These are phyloP conservation scores for Notothenia rossii DNA, from an alignment of 2,113 vertebrate species.

Conservation along the genomic window DNA sequence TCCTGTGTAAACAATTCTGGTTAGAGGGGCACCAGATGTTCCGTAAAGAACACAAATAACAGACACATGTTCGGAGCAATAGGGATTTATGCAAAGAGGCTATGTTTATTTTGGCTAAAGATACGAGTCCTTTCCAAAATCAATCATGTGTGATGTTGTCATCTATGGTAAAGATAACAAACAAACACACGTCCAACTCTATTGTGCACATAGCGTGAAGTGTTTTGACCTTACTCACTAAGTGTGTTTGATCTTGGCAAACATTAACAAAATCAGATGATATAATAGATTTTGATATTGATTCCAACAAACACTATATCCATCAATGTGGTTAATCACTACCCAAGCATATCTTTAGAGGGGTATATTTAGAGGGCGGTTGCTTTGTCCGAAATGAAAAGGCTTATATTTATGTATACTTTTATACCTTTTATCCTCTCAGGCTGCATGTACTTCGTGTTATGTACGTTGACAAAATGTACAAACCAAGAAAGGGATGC, in stretches of 20 bases:
- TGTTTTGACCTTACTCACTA: not conserved
- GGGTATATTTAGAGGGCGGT: not conserved
- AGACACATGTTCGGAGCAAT: not conserved
- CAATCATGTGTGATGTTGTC: not conserved
- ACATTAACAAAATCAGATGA: not conserved
- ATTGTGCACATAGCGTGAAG: not conserved
- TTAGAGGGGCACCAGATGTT: conserved; percentile 52
- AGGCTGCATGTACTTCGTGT: not conserved
- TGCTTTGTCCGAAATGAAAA: not conserved
- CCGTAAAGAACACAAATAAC: conserved; percentile 29
- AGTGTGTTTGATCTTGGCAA: not conserved
- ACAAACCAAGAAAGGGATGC: too few relatives aligned
- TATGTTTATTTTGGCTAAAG: not conserved
- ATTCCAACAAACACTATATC: not conserved
- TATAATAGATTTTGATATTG: not conserved
- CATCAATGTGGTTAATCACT: not conserved
- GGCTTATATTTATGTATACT: too few relatives aligned
- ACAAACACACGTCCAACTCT: not conserved
- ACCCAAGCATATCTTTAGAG: not conserved
- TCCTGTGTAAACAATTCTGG: conserved; percentile 38
- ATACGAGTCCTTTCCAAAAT: not conserved
- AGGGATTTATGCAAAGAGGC: not conserved
- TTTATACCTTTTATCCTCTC: not conserved
- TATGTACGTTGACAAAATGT: not conserved
- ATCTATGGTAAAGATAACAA: not conserved